Evolutionary conservation across 2,113 vertebrate species (phyloP).

Genomic region (Prunella himalayana): DNA sequence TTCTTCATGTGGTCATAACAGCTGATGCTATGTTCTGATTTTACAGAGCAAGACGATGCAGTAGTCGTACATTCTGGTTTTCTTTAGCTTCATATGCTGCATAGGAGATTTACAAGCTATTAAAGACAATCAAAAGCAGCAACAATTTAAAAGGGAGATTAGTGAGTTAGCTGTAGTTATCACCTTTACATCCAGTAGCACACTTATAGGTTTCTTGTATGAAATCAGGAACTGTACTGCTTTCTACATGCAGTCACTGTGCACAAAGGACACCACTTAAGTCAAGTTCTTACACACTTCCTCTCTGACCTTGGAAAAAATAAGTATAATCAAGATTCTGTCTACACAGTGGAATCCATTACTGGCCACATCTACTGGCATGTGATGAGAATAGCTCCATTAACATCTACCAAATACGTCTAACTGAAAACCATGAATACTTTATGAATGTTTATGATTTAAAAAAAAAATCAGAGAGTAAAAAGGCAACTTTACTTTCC

Average conservation of each 20-base stretch:
- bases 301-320: constrained; percentile 16
- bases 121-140: background rate
- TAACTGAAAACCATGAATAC: background rate
- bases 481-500: background rate
- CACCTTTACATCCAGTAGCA: background rate
- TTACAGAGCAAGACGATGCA: background rate
- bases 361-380: background rate
- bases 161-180: background rate
- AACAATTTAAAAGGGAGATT: background rate
- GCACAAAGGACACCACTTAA: background rate
- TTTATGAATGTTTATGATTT: background rate
- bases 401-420: background rate
- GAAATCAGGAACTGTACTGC: background rate
- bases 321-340: background rate
- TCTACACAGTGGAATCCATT: background rate
- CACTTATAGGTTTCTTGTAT: background rate
- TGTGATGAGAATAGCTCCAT: background rate
- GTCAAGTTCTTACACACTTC: background rate
- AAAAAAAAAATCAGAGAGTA: background rate
- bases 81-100: background rate
- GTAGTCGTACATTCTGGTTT: background rate
- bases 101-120: background rate
- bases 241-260: background rate
- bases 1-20: background rate
- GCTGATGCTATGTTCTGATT: background rate